phyloP scores from a whole-genome alignment of 1,140 invertebrate genomes.

The Geopemphigus sp. region DNA sequence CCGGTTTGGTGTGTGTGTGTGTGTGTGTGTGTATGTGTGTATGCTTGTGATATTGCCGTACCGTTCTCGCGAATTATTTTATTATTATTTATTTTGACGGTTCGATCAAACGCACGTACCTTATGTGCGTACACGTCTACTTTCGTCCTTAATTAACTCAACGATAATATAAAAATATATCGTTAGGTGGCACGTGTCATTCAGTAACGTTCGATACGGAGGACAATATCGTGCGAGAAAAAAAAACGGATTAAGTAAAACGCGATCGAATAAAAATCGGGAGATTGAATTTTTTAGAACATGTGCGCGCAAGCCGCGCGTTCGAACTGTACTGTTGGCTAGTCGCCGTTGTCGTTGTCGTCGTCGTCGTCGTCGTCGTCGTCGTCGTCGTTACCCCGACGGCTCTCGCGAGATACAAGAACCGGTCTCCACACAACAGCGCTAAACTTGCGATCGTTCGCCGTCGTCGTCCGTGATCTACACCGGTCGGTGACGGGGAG shows the following conservation, averaged over 20 bases:
- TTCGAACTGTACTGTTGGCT: conserved; percentile 12
- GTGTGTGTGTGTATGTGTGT: no score
- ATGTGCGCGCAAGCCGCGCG: conserved; percentile 16
- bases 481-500: no score
- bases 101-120: no score
- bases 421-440: no score
- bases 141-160: no score
- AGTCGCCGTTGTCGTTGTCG: neutral
- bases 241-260: neutral
- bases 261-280: neutral
- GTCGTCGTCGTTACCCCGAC: neutral
- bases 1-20: conserved; percentile 37
- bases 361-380: neutral
- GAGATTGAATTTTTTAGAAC: no score
- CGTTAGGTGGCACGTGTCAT: no score
- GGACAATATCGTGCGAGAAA: neutral
- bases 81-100: no score
- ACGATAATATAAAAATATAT: no score
- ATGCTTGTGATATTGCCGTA: neutral
- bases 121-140: no score
- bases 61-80: neutral
- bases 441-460: neutral
- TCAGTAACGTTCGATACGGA: no score
- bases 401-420: no score
- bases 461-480: neutral